A percentile compares a stretch with the other conserved stretches of the same genome.
These are phyloP conservation scores for Recurvirostra avosetta DNA, from an alignment of 2,113 vertebrate species.

Conservation along the genomic window DNA sequence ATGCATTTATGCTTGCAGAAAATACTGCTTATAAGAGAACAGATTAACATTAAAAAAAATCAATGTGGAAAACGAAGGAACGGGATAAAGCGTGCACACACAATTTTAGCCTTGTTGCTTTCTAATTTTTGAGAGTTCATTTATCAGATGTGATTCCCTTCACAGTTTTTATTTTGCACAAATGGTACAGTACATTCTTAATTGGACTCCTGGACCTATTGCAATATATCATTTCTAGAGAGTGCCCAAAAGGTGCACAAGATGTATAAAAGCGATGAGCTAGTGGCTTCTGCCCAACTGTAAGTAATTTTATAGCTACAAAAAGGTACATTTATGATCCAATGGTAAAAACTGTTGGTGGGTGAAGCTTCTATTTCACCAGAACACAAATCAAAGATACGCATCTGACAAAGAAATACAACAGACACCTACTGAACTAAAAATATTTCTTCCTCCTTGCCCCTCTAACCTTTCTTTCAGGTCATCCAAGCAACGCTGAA, in stretches of 20 bases:
- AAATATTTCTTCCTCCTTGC: neutral
- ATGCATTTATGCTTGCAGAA: neutral
- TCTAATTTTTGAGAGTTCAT: neutral
- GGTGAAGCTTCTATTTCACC: neutral
- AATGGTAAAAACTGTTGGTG: neutral
- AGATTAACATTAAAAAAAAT: neutral
- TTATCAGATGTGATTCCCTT: neutral
- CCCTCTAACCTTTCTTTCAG: slow-evolving; percentile 84
- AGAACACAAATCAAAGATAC: slow-evolving; percentile 30
- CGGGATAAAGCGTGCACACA: neutral
- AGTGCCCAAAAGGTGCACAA: neutral
- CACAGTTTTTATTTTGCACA: neutral
- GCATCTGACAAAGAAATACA: neutral
- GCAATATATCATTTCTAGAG: neutral
- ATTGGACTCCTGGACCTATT: neutral
- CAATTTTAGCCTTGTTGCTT: neutral
- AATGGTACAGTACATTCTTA: neutral
- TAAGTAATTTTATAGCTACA: slow-evolving; percentile 9
- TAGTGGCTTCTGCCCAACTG: neutral
- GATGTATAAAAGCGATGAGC: neutral
- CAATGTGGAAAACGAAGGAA: neutral
- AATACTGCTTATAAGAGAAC: neutral
- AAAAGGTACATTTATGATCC: slow-evolving; percentile 11
- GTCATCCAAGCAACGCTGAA: slow-evolving; percentile 96
- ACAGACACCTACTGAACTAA: neutral